Evolutionary conservation across 2,888 invertebrate species (phyloP).

Genomic region (Sinotaia quadrata): DNA sequence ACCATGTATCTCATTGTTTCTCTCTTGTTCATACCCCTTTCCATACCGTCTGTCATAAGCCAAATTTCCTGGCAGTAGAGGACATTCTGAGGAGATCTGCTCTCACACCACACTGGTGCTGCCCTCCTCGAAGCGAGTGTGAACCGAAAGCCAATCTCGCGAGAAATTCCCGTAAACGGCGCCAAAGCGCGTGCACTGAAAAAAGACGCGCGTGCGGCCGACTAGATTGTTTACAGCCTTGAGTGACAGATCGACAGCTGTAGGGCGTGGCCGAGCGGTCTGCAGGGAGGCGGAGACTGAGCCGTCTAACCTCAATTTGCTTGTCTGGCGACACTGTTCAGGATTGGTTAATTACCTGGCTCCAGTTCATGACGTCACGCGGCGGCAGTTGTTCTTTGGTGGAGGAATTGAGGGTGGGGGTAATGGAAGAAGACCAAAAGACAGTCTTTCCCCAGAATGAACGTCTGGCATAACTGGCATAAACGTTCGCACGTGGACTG

Average conservation of each 20-base stretch:
- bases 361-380: slow-evolving; percentile 16
- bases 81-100: too few species aligned
- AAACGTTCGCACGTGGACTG: not conserved
- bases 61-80: not conserved
- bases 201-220: slow-evolving; percentile 11
- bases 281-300: slow-evolving; percentile 11
- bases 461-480: not conserved
- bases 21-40: too few species aligned
- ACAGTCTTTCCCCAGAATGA: too few species aligned
- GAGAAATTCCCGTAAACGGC: slow-evolving; percentile 1
- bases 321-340: slow-evolving; percentile 4
- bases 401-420: too few species aligned
- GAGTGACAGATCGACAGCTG: slow-evolving; percentile 23
- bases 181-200: not conserved
- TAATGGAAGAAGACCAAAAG: too few species aligned
- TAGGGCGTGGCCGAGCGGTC: slow-evolving; percentile 16
- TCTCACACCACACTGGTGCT: not conserved
- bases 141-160: slow-evolving; percentile 10
- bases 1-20: too few species aligned
- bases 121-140: not conserved
- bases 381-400: not conserved
- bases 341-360: slow-evolving; percentile 26
- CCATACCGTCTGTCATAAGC: not conserved
- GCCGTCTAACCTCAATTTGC: slow-evolving; percentile 4
- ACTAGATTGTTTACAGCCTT: slow-evolving; percentile 1